phyloP scores from a whole-genome alignment of 23 tunicate species.

The Ascidia mentula region DNA sequence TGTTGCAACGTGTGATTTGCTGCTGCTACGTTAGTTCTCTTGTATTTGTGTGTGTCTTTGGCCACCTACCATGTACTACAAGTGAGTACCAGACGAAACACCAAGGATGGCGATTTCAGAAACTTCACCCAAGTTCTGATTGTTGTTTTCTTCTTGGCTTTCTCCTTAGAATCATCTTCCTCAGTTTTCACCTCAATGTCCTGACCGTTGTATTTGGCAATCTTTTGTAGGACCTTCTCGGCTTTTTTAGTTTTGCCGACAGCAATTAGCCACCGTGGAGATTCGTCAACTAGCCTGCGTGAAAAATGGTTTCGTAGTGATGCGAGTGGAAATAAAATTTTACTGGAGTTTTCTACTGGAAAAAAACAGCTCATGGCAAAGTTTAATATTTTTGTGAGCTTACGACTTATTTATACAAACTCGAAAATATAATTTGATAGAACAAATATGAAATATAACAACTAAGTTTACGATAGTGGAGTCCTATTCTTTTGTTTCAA shows the following conservation, averaged over 20 bases:
- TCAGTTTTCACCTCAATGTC: not conserved
- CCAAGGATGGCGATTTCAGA: not conserved
- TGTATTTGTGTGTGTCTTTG: too few species aligned
- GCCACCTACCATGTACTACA: not conserved
- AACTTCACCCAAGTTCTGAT: not conserved
- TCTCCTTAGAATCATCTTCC: not conserved
- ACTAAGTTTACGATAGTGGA: too few species aligned
- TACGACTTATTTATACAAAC: too few species aligned
- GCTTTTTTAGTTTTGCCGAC: not conserved
- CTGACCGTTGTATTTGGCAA: not conserved
- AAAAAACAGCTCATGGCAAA: too few species aligned
- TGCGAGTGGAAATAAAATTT: not conserved
- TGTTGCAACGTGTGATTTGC: too few species aligned
- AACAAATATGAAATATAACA: too few species aligned
- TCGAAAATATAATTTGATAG: too few species aligned
- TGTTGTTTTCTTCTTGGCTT: not conserved
- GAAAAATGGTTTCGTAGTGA: not conserved
- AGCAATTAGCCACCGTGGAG: not conserved
- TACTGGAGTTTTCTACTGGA: not conserved
- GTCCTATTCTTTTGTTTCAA: too few species aligned
- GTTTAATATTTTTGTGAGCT: too few species aligned
- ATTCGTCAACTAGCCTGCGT: not conserved
- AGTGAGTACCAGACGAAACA: not conserved
- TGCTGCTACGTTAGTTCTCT: too few species aligned
- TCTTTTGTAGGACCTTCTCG: not conserved